Evolutionary conservation across 2,797 vertebrate species (phyloP).

Genomic region (Valencia hispanica): DNA sequence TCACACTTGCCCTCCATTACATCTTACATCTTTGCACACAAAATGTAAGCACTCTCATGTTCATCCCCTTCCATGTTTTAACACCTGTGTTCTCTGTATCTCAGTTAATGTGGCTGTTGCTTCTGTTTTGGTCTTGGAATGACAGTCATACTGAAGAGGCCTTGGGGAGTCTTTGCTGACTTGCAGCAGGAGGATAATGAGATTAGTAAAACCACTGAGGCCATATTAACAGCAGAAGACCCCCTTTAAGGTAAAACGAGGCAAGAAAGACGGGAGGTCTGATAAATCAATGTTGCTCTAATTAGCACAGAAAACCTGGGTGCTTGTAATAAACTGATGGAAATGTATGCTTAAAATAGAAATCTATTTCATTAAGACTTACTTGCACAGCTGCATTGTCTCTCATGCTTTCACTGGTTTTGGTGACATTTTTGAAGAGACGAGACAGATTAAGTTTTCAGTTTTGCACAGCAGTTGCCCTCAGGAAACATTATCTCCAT

Average conservation of each 20-base stretch:
- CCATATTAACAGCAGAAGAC: conserved; percentile 42
- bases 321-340: background rate
- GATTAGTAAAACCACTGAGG: conserved; percentile 62
- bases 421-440: conserved; percentile 2
- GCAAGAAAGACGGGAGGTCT: conserved; percentile 30
- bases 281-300: conserved; percentile 13
- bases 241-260: conserved; percentile 37
- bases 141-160: conserved; percentile 66
- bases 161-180: conserved; percentile 65
- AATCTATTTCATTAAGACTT: background rate
- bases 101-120: conserved; percentile 41
- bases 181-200: conserved; percentile 69
- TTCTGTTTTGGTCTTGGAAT: conserved; percentile 48
- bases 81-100: conserved; percentile 6
- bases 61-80: conserved; percentile 12
- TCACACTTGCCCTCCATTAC: conserved; percentile 11
- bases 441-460: conserved; percentile 13
- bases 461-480: conserved; percentile 1
- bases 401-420: conserved; percentile 5
- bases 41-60: background rate
- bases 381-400: background rate
- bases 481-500: conserved; percentile 2
- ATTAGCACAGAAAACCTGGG: conserved; percentile 31
- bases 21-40: conserved; percentile 1
- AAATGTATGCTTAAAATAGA: background rate